phyloP scores from a whole-genome alignment of 53 echinoderm and acorn worm species.

The Luidia sarsii region DNA sequence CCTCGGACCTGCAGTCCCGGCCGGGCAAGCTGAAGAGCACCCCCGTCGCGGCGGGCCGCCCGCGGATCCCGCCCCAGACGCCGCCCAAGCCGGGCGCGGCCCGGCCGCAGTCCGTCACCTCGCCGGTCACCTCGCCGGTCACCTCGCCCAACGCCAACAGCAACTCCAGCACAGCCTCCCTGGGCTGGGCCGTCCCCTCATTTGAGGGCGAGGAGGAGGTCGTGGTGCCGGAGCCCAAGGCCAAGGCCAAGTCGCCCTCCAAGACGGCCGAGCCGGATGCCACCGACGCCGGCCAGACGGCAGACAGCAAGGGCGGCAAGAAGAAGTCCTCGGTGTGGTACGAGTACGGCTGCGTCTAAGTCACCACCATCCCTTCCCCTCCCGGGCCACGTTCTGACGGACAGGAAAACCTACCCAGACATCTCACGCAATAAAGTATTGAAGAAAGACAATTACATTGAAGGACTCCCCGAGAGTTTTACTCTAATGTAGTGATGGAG shows the following conservation, averaged over 20 bases:
- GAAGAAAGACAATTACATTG: no score
- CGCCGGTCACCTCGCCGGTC: conserved; percentile 14
- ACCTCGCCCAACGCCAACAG: conserved; percentile 42
- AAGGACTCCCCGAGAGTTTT: no score
- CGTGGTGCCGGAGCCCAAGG: not conserved
- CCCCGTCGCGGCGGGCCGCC: conserved; percentile 11
- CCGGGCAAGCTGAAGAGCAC: conserved; percentile 22
- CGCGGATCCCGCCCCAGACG: conserved; percentile 11
- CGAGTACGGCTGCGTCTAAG: conserved; percentile 98
- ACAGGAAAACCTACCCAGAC: not conserved
- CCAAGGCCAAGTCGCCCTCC: conserved; percentile 27
- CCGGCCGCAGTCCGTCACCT: conserved; percentile 6
- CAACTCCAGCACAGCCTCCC: conserved; percentile 26
- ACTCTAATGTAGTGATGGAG: no score
- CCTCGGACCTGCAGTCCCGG: not conserved
- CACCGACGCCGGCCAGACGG: conserved; percentile 27
- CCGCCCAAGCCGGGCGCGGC: conserved; percentile 1
- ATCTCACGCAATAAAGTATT: conserved; percentile 42
- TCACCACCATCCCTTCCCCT: no score
- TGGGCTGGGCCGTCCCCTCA: conserved; percentile 34
- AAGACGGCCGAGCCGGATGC: not conserved
- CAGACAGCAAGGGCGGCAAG: conserved; percentile 57
- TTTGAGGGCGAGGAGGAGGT: conserved; percentile 29
- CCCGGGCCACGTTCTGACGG: no score
- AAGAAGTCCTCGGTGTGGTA: conserved; percentile 98